Conservation (phyloP, 2,797 vertebrate genomes). For the Nannoperca obscura region DNA sequence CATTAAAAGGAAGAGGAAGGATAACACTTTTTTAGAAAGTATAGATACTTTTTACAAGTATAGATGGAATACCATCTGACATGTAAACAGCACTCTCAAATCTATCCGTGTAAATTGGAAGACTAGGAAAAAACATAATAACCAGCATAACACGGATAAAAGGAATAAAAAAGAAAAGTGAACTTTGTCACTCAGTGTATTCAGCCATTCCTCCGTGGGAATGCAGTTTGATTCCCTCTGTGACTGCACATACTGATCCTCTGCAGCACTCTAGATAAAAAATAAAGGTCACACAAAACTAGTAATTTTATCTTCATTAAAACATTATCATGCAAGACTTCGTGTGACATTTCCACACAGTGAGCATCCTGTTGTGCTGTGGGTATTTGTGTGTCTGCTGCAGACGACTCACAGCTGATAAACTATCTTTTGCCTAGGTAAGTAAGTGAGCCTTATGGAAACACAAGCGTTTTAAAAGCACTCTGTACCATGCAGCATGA, state of each 20-base stretch:
- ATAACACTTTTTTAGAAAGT: neutral
- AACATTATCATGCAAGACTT: conserved; percentile 56
- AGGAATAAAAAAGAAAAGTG: neutral
- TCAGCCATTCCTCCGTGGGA: neutral
- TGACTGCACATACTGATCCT: neutral
- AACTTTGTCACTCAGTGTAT: neutral
- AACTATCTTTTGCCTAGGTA: conserved; percentile 23
- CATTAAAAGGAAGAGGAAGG: neutral
- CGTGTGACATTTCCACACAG: conserved; percentile 53
- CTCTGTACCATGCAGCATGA: neutral
- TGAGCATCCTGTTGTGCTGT: conserved; percentile 31
- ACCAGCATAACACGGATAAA: neutral
- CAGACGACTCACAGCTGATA: conserved; percentile 29
- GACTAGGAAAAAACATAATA: neutral
- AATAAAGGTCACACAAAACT: conserved; percentile 55
- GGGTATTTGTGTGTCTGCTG: conserved; percentile 35
- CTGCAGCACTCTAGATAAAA: conserved; percentile 9
- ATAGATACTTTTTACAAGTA: no score
- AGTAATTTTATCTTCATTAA: conserved; percentile 58
- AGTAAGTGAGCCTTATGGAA: conserved; percentile 11
- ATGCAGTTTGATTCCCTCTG: neutral
- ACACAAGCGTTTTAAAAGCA: conserved; percentile 2
- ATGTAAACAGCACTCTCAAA: neutral
- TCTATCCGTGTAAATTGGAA: neutral
- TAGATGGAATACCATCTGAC: neutral